Evolutionary conservation across 2,113 vertebrate species (phyloP), one percentile per base, ranked within the genome.

Genomic region (Egretta garzetta): DNA sequence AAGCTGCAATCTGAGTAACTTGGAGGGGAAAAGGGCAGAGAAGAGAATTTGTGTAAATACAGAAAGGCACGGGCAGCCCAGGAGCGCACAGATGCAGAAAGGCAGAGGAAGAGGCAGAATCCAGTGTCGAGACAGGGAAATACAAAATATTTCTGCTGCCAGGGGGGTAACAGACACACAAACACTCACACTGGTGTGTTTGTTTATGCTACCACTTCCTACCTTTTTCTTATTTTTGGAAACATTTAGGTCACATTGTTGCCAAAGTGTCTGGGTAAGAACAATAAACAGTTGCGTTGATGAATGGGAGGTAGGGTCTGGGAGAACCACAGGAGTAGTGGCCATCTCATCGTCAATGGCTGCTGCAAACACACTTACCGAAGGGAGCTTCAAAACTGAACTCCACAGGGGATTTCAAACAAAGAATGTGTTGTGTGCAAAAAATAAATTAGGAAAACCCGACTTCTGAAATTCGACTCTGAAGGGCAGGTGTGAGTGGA

Each of bases 111-210:
- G 41, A 16, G 22, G 60, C 32, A 75, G 73, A 90, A 76, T 53
- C 3, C 2, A 0, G 53, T 9, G 24, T 12, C 35, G 58, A 47
- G 12, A 53, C 0, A 72, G 18, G 68, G 9, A 88, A 19, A 55
- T 3, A 15, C 4, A 43, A 80, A 88, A 39, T 26, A 37, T 49
- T 91, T 77, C 45, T 85, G 28, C 52, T 80, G 14, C 41, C 43
- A 27, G 8, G 20, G 2, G 4, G 11, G 7, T 33, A 39, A 53
- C 37, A 88, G 41, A 21, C 28, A 55, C 4, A 15, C 45, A 73
- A 67, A 32, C 58, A 23, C 56, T 60, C 68, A 20, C 32, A 24
- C 26, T 50, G 76, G 60, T 45, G 6, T 37, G 19, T 56, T 33
- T 91, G 10, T 79, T 93, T 73, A 24, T 37, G 2, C 50, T 92